Evolutionary conservation across 2,888 invertebrate species (phyloP).

Genomic region (Eledona agricola): DNA sequence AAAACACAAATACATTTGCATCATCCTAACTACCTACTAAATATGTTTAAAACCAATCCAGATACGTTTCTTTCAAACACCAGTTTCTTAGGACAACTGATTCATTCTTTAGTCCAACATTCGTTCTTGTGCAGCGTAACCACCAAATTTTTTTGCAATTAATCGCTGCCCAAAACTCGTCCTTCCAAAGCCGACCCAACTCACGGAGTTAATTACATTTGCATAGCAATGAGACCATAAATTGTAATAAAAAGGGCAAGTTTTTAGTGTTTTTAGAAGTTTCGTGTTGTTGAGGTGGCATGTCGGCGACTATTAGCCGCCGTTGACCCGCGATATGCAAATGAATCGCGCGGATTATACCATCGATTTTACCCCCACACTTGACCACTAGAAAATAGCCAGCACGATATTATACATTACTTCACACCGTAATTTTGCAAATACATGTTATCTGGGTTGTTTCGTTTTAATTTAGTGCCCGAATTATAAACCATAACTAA

Average conservation of each 20-base stretch:
- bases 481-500: conserved; percentile 22
- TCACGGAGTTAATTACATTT: conserved; percentile 54
- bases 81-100: too few relatives aligned
- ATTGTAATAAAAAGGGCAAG: conserved; percentile 54
- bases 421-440: conserved; percentile 26
- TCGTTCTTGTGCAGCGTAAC: too few relatives aligned
- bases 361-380: conserved; percentile 48
- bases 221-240: conserved; percentile 55
- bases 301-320: conserved; percentile 54
- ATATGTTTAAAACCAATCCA: too few relatives aligned
- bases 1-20: too few relatives aligned
- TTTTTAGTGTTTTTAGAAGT: conserved; percentile 54
- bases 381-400: conserved; percentile 28
- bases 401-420: conserved; percentile 27
- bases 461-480: conserved; percentile 23
- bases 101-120: too few relatives aligned
- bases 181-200: conserved; percentile 12
- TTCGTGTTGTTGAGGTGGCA: conserved; percentile 55
- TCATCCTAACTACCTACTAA: too few relatives aligned
- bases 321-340: conserved; percentile 52
- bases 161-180: too few relatives aligned
- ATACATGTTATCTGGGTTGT: conserved; percentile 24
- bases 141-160: too few relatives aligned
- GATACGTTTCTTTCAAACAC: too few relatives aligned
- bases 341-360: conserved; percentile 51